These are phyloP conservation scores for Thripadectes ignobilis DNA, from an alignment of 2,797 vertebrate species.

Conservation along the genomic window DNA sequence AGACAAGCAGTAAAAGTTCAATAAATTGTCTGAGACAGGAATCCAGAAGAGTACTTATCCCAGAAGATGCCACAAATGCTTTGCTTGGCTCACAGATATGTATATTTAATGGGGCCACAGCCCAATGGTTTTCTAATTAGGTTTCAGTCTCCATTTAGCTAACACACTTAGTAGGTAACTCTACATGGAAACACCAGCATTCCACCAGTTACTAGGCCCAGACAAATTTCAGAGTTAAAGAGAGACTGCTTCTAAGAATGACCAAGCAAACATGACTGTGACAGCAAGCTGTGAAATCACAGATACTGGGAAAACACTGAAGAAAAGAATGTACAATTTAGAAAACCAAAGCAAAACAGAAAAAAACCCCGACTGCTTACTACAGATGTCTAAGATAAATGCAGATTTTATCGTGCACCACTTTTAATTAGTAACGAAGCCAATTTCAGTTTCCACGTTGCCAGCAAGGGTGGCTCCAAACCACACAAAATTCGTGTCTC, in stretches of 20 bases:
- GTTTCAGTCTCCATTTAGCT: background rate
- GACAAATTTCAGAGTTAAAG: background rate
- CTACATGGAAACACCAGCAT: background rate
- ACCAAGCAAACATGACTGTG: background rate
- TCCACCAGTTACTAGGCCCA: background rate
- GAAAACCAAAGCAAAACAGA: background rate
- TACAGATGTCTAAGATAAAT: background rate
- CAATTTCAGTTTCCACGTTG: background rate
- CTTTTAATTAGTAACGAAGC: background rate
- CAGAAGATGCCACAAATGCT: background rate
- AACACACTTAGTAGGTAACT: background rate
- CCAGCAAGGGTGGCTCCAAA: background rate
- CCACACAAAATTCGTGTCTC: background rate
- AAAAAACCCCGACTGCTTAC: background rate
- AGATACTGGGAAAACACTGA: background rate
- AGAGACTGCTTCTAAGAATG: background rate
- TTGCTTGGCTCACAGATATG: background rate
- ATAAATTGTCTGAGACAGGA: background rate
- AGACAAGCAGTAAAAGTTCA: slow-evolving; percentile 38
- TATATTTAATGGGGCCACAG: background rate
- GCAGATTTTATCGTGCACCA: background rate
- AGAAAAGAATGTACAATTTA: background rate
- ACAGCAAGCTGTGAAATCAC: background rate
- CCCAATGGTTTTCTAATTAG: background rate
- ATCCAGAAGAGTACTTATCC: background rate